phyloP scores from a whole-genome alignment of 1,140 invertebrate genomes.

The Lycorma delicatula region DNA sequence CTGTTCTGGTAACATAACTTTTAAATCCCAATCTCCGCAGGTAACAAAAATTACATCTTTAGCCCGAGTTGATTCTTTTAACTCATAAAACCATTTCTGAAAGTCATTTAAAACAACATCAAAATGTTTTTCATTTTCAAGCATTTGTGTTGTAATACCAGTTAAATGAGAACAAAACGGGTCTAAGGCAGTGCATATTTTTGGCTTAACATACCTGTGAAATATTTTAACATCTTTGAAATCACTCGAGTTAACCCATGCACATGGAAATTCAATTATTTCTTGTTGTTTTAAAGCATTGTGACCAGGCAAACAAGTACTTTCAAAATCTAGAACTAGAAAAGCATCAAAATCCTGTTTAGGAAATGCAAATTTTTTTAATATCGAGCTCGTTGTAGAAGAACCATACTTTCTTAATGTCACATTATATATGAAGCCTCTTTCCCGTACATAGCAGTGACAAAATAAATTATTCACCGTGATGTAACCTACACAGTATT shows the following conservation, averaged over 20 bases:
- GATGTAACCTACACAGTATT: too few relatives aligned
- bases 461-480: too few relatives aligned
- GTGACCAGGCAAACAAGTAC: background rate
- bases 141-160: background rate
- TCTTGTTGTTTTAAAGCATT: background rate
- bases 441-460: too few relatives aligned
- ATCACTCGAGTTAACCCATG: background rate
- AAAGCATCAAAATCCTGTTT: background rate
- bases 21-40: constrained; percentile 56
- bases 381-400: too few relatives aligned
- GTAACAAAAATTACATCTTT: constrained; percentile 42
- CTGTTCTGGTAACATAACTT: constrained; percentile 48
- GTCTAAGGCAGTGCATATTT: background rate
- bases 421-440: too few relatives aligned
- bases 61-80: background rate
- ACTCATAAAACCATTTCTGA: background rate
- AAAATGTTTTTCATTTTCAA: background rate
- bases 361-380: too few relatives aligned
- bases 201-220: background rate
- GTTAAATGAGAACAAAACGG: background rate
- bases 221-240: background rate
- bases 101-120: background rate
- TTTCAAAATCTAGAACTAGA: background rate
- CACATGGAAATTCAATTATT: constrained; percentile 1
- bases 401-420: too few relatives aligned